These are phyloP conservation scores for Anolis sagrei DNA, from an alignment of 2,113 vertebrate genomes.

Conservation along the genomic window DNA sequence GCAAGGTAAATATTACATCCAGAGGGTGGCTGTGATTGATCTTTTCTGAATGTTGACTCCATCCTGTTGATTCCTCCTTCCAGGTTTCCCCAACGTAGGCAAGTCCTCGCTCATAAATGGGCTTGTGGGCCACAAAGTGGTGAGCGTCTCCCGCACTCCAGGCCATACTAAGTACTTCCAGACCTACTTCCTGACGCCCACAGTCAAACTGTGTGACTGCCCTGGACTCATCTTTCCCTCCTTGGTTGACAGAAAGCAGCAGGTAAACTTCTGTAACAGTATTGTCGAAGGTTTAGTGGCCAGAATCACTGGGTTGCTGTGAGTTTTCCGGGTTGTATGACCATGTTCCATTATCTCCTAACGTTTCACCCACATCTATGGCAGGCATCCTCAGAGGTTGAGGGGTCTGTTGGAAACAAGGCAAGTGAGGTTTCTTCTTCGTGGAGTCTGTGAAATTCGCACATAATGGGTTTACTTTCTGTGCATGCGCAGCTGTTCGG, in stretches of 20 bases:
- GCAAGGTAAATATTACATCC: not conserved
- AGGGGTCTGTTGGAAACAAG: too few species aligned
- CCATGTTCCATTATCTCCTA: too few species aligned
- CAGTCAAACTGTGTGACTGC: conserved; percentile 91
- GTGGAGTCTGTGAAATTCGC: too few species aligned
- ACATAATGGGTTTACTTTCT: too few species aligned
- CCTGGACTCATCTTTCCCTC: conserved; percentile 92
- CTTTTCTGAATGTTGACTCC: not conserved
- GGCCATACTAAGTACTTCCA: conserved; percentile 97
- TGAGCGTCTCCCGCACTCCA: conserved; percentile 91
- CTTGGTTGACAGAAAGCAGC: conserved; percentile 81
- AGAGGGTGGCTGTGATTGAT: not conserved
- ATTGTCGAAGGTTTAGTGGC: too few species aligned
- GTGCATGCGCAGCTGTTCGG: too few species aligned
- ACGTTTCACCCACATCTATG: too few species aligned
- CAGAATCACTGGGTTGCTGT: too few species aligned
- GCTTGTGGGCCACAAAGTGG: conserved; percentile 89
- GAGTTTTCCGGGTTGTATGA: too few species aligned
- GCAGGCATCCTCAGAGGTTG: too few species aligned
- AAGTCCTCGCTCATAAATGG: conserved; percentile 93
- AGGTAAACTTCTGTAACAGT: conserved; percentile 75
- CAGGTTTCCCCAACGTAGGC: conserved; percentile 92
- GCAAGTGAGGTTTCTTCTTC: too few species aligned
- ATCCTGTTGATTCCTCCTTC: not conserved
- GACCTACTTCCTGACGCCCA: conserved; percentile 92